These are phyloP conservation scores for Dusona sp. DNA, from an alignment of 2,888 invertebrate genomes.

Conservation along the genomic window DNA sequence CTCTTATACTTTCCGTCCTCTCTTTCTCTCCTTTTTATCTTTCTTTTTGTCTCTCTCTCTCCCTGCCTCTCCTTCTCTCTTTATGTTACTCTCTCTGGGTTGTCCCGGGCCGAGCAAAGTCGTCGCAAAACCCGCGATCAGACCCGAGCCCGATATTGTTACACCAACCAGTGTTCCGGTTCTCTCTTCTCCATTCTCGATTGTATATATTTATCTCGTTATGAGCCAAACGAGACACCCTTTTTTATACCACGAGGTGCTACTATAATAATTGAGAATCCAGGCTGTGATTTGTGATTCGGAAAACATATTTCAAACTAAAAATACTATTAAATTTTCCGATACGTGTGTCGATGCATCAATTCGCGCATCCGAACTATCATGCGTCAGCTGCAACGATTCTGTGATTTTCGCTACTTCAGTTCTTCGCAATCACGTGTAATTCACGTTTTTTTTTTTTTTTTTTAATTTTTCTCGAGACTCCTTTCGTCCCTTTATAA, in stretches of 20 bases:
- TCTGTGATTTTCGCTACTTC: neutral
- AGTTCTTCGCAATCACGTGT: conserved; percentile 1
- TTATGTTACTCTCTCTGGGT: conserved; percentile 31
- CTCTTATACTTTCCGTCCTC: neutral
- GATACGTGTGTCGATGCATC: conserved; percentile 17
- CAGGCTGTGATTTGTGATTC: conserved; percentile 6
- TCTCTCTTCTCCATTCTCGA: conserved; percentile 27
- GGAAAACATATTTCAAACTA: neutral
- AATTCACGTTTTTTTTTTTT: neutral
- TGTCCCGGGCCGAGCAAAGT: conserved; percentile 62
- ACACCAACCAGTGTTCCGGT: conserved; percentile 51
- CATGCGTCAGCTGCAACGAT: conserved; percentile 12
- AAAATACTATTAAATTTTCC: neutral
- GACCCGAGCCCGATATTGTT: conserved; percentile 57
- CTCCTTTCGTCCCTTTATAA: neutral
- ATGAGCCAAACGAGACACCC: conserved; percentile 12
- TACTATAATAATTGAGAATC: neutral
- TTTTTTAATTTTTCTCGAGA: neutral
- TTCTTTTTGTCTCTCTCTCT: conserved; percentile 5
- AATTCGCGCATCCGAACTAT: neutral
- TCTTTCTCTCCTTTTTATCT: neutral
- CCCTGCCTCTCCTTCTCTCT: conserved; percentile 12
- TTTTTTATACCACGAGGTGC: neutral
- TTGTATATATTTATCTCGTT: conserved; percentile 17
- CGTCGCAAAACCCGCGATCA: conserved; percentile 62